These are phyloP conservation scores for Zaprionus obscuricornis DNA, from an alignment of 2,888 invertebrate species.

Conservation along the genomic window DNA sequence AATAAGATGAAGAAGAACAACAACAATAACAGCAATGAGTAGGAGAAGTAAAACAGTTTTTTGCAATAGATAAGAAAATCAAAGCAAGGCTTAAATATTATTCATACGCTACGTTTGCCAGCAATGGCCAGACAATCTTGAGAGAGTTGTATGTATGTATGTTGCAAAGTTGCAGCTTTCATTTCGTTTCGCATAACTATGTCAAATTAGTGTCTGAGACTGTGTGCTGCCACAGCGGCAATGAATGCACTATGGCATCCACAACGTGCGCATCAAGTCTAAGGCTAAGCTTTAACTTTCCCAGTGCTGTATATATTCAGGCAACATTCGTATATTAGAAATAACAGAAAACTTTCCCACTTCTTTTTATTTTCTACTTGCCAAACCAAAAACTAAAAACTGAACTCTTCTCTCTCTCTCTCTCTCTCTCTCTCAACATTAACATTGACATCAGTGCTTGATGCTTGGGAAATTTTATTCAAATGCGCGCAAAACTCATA, in stretches of 20 bases:
- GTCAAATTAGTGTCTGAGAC: slow-evolving; percentile 72
- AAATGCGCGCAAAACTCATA: slow-evolving; percentile 43
- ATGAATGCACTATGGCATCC: slow-evolving; percentile 6
- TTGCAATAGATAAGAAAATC: neutral
- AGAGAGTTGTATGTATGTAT: slow-evolving; percentile 17
- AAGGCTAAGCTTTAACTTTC: slow-evolving; percentile 49
- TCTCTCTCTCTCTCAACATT: too few species aligned
- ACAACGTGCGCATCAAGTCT: too few species aligned
- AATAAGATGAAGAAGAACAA: slow-evolving; percentile 10
- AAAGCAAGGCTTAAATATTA: slow-evolving; percentile 61
- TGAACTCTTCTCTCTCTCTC: too few species aligned
- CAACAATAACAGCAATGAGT: neutral
- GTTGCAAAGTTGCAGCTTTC: slow-evolving; percentile 58
- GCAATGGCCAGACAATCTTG: slow-evolving; percentile 39
- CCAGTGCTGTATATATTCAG: slow-evolving; percentile 63
- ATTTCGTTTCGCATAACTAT: slow-evolving; percentile 74
- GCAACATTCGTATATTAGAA: slow-evolving; percentile 19
- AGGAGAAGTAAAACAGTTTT: slow-evolving; percentile 4
- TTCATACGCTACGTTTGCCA: slow-evolving; percentile 68
- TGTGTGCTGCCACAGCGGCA: slow-evolving; percentile 7
- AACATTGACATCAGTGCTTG: too few species aligned
- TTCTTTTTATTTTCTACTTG: slow-evolving; percentile 11
- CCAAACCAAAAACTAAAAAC: too few species aligned
- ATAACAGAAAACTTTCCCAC: slow-evolving; percentile 58
- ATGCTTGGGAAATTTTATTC: slow-evolving; percentile 73